phyloP scores from a whole-genome alignment of 2,113 vertebrate genomes.

The Corapipo altera region DNA sequence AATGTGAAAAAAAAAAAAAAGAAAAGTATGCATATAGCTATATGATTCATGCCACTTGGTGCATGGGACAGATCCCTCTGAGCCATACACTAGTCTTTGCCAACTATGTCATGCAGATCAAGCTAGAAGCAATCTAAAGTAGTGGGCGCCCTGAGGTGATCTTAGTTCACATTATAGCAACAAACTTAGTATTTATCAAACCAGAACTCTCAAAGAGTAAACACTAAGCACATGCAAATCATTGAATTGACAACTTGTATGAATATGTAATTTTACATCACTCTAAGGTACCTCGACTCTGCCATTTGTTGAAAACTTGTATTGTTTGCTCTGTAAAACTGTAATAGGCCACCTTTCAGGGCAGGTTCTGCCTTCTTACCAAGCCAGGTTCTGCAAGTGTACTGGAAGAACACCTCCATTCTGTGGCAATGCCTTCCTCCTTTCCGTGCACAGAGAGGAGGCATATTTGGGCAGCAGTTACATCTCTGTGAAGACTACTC shows the following conservation, averaged over 20 bases:
- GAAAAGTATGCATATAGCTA: background rate
- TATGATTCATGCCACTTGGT: background rate
- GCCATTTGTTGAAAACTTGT: background rate
- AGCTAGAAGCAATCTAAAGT: background rate
- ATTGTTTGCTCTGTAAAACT: background rate
- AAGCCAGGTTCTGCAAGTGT: accelerated
- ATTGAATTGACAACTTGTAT: background rate
- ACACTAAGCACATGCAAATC: background rate
- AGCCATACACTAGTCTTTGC: background rate
- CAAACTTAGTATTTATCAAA: background rate
- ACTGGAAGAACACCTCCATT: background rate
- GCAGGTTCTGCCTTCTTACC: background rate
- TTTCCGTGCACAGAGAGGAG: background rate
- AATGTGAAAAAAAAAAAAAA: background rate
- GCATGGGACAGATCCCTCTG: background rate
- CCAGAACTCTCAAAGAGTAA: background rate
- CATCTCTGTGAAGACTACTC: background rate
- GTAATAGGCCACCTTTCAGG: background rate
- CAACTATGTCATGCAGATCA: background rate
- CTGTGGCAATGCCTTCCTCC: background rate
- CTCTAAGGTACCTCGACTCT: background rate
- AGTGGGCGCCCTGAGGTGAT: background rate
- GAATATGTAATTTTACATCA: background rate
- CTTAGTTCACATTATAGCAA: background rate
- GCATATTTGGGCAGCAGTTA: accelerated